Evolutionary conservation across 1,140 invertebrate species (phyloP).

Genomic region (Bombyx mandarina): DNA sequence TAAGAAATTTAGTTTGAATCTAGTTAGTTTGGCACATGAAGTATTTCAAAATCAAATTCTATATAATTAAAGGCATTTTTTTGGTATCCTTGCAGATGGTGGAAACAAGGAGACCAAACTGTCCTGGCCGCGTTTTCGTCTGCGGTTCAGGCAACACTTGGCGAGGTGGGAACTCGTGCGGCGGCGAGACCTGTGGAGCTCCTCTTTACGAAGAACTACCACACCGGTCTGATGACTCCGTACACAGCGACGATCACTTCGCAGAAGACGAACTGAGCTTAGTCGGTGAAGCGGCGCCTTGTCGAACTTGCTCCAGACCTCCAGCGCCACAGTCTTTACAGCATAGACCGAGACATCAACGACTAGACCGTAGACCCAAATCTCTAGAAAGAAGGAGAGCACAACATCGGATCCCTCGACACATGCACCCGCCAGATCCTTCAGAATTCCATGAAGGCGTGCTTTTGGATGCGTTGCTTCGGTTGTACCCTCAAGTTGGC

Average conservation of each 20-base stretch:
- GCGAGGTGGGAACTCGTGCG: slow-evolving; percentile 51
- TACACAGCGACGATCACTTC: slow-evolving; percentile 68
- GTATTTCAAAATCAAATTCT: neutral
- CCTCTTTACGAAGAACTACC: slow-evolving; percentile 67
- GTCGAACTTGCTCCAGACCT: slow-evolving; percentile 48
- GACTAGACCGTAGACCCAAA: slow-evolving; percentile 54
- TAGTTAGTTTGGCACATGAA: neutral
- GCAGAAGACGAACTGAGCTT: slow-evolving; percentile 68
- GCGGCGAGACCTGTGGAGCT: slow-evolving; percentile 49
- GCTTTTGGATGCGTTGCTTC: slow-evolving; percentile 70
- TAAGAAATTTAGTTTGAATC: too few relatives aligned
- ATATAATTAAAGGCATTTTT: neutral
- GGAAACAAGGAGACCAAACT: slow-evolving; percentile 55
- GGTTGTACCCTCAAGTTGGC: slow-evolving; percentile 73
- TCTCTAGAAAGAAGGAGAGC: slow-evolving; percentile 52
- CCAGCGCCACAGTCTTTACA: slow-evolving; percentile 52
- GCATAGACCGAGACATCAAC: slow-evolving; percentile 51
- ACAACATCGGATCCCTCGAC: slow-evolving; percentile 50
- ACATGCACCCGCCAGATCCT: slow-evolving; percentile 54
- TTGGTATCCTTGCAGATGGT: slow-evolving; percentile 52
- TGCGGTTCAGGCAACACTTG: slow-evolving; percentile 52
- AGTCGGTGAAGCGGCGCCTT: slow-evolving; percentile 62
- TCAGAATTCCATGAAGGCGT: slow-evolving; percentile 72
- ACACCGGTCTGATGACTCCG: slow-evolving; percentile 56
- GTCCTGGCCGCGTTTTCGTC: slow-evolving; percentile 57